Percentiles rank a stretch among this genome's conserved stretches.
Conservation (phyloP, 2,888 invertebrate species). For the Orthonychiurus folsomi region DNA sequence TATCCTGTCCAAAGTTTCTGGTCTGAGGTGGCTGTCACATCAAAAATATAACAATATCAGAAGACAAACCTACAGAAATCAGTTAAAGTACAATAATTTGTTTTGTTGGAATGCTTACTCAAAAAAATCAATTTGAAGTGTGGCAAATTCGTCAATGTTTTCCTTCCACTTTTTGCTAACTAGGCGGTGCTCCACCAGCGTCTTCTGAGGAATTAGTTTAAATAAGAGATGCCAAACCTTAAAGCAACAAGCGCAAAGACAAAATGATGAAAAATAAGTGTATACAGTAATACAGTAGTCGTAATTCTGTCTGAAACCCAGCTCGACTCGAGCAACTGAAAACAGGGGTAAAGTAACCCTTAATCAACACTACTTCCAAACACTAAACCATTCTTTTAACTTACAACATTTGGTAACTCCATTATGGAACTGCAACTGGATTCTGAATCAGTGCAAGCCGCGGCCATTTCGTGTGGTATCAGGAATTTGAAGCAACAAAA, state of each 20-base stretch:
- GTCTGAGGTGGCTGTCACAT: background rate
- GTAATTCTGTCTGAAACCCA: background rate
- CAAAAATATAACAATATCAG: too few relatives aligned
- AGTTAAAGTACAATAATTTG: too few relatives aligned
- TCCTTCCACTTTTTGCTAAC: conserved; percentile 31
- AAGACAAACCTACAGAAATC: too few relatives aligned
- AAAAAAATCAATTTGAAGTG: conserved; percentile 7
- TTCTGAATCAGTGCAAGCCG: background rate
- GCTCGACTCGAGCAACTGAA: too few relatives aligned
- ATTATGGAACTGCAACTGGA: background rate
- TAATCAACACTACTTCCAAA: too few relatives aligned
- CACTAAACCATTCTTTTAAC: background rate
- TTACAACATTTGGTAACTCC: background rate
- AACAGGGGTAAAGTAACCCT: too few relatives aligned
- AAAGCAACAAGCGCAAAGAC: too few relatives aligned
- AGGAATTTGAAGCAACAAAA: too few relatives aligned
- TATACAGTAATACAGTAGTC: too few relatives aligned
- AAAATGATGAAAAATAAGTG: too few relatives aligned
- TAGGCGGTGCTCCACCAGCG: conserved; percentile 20
- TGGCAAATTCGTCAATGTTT: conserved; percentile 28
- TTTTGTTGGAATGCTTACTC: too few relatives aligned
- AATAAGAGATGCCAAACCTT: conserved; percentile 33
- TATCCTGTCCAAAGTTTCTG: background rate
- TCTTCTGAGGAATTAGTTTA: conserved; percentile 23
- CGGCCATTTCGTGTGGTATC: too few relatives aligned